These are phyloP conservation scores for Ceyx margarethae DNA, from an alignment of 2,113 vertebrate species.

Conservation along the genomic window DNA sequence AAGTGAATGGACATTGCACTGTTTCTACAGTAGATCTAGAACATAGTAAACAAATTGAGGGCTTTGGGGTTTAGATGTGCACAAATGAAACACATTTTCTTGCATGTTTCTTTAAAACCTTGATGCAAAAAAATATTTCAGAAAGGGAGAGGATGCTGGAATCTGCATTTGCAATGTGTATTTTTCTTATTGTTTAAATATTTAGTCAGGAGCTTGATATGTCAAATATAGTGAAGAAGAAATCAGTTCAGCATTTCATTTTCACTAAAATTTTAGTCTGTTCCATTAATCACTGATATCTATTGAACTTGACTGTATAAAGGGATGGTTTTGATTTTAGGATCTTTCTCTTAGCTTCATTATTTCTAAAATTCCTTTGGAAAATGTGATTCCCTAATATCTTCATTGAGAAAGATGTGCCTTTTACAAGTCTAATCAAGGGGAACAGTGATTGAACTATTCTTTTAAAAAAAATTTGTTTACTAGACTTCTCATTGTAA, in stretches of 20 bases:
- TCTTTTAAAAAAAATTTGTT: neutral
- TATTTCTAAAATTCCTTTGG: neutral
- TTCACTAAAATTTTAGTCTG: neutral
- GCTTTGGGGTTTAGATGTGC: neutral
- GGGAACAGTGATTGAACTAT: neutral
- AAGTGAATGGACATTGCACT: neutral
- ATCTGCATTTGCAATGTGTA: neutral
- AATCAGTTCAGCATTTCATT: neutral
- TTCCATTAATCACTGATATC: neutral
- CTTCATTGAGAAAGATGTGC: neutral
- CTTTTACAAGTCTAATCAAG: neutral
- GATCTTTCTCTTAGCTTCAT: neutral
- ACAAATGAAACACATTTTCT: neutral
- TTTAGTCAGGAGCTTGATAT: neutral
- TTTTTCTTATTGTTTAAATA: neutral
- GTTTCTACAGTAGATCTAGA: neutral
- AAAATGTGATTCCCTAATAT: neutral
- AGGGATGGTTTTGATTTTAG: neutral
- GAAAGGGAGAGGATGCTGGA: neutral
- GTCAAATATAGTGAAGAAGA: too few relatives aligned
- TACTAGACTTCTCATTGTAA: neutral
- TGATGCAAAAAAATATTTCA: neutral
- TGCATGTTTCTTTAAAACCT: neutral
- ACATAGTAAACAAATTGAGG: neutral
- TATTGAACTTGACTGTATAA: neutral